Percentiles rank a stretch among this genome's conserved stretches.
Evolutionary conservation across 2,888 invertebrate genomes (phyloP).

Genomic region (Lasioglossum leucozonium): DNA sequence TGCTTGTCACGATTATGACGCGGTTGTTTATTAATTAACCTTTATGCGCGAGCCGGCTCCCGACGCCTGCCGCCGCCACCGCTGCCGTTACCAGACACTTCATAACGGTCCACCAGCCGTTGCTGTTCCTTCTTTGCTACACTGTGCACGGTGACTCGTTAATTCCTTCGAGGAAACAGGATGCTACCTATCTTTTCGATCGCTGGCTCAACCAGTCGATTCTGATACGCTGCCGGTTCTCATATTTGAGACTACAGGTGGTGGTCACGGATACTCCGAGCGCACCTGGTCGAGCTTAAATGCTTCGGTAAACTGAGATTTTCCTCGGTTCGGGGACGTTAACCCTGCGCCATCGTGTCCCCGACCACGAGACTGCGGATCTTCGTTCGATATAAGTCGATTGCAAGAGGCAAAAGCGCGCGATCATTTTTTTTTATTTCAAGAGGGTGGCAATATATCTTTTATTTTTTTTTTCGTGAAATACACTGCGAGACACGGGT

Average conservation of each 20-base stretch:
- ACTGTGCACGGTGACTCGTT: background rate
- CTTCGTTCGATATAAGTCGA: too few relatives aligned
- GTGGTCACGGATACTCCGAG: background rate
- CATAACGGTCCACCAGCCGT: slow-evolving; percentile 17
- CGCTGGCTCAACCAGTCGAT: background rate
- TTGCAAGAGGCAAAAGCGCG: too few relatives aligned
- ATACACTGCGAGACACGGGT: too few relatives aligned
- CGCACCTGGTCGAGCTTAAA: background rate
- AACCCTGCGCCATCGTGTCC: background rate
- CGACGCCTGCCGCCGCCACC: background rate
- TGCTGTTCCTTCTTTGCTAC: background rate
- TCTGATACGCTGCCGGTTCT: background rate
- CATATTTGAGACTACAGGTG: background rate
- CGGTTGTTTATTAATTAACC: slow-evolving; percentile 56
- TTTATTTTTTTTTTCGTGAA: too few relatives aligned
- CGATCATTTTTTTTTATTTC: too few relatives aligned
- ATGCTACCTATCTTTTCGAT: slow-evolving; percentile 8
- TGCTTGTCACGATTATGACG: slow-evolving; percentile 52
- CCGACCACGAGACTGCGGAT: too few relatives aligned
- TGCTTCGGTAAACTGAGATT: background rate
- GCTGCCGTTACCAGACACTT: slow-evolving; percentile 12
- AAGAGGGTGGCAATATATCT: too few relatives aligned
- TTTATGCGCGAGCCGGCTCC: slow-evolving; percentile 1
- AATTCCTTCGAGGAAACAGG: background rate
- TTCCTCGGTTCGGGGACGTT: background rate